Evolutionary conservation across 2,797 vertebrate genomes (phyloP).

Genomic region (Gallinago nigripennis): DNA sequence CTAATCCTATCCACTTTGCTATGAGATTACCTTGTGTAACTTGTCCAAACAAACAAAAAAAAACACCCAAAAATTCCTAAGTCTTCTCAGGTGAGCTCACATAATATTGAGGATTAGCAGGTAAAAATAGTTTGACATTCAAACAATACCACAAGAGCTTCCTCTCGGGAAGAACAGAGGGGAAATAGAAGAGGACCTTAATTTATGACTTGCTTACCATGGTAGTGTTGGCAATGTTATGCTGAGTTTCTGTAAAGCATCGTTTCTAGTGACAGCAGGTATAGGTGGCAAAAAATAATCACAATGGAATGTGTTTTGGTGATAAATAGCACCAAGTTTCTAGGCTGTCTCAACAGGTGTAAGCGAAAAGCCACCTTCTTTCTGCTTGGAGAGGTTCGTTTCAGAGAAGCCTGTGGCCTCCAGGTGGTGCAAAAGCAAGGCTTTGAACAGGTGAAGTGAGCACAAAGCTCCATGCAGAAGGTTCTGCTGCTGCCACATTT

Average conservation of each 20-base stretch:
- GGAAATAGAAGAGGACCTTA: neutral
- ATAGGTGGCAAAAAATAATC: neutral
- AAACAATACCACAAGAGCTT: neutral
- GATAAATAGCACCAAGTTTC: neutral
- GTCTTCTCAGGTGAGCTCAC: neutral
- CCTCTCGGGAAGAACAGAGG: neutral
- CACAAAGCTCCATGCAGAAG: neutral
- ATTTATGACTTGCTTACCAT: neutral
- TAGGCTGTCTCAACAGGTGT: neutral
- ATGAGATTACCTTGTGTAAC: neutral
- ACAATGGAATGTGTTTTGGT: neutral
- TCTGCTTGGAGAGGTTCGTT: neutral
- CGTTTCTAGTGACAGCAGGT: neutral
- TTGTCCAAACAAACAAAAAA: neutral
- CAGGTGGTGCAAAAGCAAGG: constrained; percentile 20
- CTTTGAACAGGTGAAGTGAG: neutral
- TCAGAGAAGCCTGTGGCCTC: neutral
- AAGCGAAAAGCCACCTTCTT: neutral
- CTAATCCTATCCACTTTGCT: neutral
- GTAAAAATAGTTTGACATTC: neutral
- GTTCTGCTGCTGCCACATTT: neutral
- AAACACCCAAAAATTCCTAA: neutral
- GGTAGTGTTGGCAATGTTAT: neutral
- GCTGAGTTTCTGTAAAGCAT: neutral
- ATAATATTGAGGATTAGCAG: neutral